Conservation (phyloP, 2,797 vertebrate species). For the Simalia tracyae region DNA sequence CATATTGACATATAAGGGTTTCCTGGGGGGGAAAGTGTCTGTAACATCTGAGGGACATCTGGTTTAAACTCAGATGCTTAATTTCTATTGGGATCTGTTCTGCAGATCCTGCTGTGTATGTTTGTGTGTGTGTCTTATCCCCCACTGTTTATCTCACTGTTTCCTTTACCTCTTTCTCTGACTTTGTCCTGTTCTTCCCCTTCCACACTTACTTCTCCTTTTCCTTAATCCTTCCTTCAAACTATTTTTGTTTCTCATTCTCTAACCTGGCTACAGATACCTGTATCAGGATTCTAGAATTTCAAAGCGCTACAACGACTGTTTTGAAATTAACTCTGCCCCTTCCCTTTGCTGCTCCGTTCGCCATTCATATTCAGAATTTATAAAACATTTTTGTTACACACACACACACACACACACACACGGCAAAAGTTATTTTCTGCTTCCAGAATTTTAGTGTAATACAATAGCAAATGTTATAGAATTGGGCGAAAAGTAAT, state of each 20-base stretch:
- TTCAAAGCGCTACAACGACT: too few relatives aligned
- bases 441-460: too few relatives aligned
- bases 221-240: neutral
- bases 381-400: too few relatives aligned
- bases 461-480: too few relatives aligned
- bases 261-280: neutral
- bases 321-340: too few relatives aligned
- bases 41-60: neutral
- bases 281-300: too few relatives aligned
- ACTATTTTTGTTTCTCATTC: neutral
- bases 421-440: too few relatives aligned
- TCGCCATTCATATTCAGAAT: too few relatives aligned
- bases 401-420: too few relatives aligned
- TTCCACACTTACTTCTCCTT: neutral
- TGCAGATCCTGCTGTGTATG: neutral
- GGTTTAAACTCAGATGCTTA: neutral
- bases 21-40: neutral
- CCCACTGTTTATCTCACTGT: neutral
- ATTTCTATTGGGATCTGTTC: neutral
- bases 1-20: neutral
- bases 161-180: neutral
- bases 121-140: neutral
- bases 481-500: too few relatives aligned
- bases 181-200: neutral
- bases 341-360: too few relatives aligned